phyloP scores from a whole-genome alignment of 2,797 vertebrate species.

The Paedocypris micromegethes region DNA sequence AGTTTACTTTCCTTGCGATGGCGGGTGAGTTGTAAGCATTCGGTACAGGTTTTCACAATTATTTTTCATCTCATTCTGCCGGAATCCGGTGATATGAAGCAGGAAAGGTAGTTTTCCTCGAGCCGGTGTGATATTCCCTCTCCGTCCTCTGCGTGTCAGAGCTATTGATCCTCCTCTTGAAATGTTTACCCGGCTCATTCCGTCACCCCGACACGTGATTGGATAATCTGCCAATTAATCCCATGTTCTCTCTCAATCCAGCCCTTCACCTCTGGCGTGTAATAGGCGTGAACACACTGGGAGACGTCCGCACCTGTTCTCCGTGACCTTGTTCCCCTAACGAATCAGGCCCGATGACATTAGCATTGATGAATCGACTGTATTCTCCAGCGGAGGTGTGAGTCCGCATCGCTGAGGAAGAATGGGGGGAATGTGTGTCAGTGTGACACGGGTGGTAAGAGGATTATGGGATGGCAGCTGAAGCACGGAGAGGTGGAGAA shows the following conservation, averaged over 20 bases:
- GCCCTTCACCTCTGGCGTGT: conserved; percentile 21
- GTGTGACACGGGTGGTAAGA: conserved; percentile 60
- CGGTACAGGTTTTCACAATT: no score
- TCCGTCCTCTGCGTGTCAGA: conserved; percentile 22
- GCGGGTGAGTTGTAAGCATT: no score
- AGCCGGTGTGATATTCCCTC: conserved; percentile 2
- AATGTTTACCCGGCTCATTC: conserved; percentile 37
- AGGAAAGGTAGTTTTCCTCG: neutral
- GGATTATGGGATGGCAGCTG: conserved; percentile 62
- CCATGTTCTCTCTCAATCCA: conserved; percentile 26
- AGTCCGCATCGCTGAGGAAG: conserved; percentile 20
- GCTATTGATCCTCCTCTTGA: conserved; percentile 31
- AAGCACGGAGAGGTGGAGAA: conserved; percentile 50
- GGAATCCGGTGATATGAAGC: no score
- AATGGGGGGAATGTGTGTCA: conserved; percentile 55
- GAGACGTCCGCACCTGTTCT: conserved; percentile 16
- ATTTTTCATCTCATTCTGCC: no score
- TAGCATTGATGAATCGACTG: conserved; percentile 65
- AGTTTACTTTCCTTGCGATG: no score
- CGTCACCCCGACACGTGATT: conserved; percentile 38
- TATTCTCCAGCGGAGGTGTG: conserved; percentile 47
- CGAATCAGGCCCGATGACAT: conserved; percentile 62
- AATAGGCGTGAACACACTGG: conserved; percentile 35
- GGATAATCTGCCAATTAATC: conserved; percentile 48
- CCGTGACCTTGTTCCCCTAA: conserved; percentile 36